Base-by-base conservation (phyloP, 1,140 invertebrate species). In the Drosophila melanica region DNA sequence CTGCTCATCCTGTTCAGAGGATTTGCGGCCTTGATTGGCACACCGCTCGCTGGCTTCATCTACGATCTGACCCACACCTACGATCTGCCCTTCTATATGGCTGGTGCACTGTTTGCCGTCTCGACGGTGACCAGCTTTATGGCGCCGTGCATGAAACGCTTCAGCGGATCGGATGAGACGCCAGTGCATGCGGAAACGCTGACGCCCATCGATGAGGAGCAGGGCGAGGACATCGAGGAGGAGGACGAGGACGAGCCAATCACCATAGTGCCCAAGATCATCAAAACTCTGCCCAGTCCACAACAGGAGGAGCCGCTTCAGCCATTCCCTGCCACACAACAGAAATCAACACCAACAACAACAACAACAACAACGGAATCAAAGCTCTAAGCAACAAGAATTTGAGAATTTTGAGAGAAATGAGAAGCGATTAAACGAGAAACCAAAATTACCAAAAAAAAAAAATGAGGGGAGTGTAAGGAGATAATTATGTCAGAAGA, bases 1-100 rank as follows among this genome's bases (percentile, higher is more conserved):
- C 93, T 99, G 55, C 93, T 99, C 50, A 98, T 99, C 78, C 93
- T 99, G 71, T 98, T 99, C 93, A 95, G 98, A 92, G 98, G 98
- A 18, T 95, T 96, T 35, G 97, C 98, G 27, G 96, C 97, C 3
- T 96, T 99, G 39, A 93, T 98, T 41, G 96, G 96, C 1, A 96
- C 96, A 7, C 96, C 96, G 5, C 91, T 97, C 45, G 95, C 96
- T 82, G 98, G 98, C 59, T 95, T 95, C 35, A 94, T 99, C 20
- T 98, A 96, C 82, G 98, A 99, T 90, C 93, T 95, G 0, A 98
- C 97, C 0, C 92, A 95, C 64, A 95, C 95, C 71, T 99, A 98
- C 87, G 95, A 95, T 80, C 94, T 97, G 16, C 96, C 98, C 16
- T 99, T 99, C 92, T 98, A 95, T 90, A 96, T 98, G 93, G 98